Evolutionary conservation across 2,113 vertebrate species (phyloP).

Genomic region (Otus sunia): DNA sequence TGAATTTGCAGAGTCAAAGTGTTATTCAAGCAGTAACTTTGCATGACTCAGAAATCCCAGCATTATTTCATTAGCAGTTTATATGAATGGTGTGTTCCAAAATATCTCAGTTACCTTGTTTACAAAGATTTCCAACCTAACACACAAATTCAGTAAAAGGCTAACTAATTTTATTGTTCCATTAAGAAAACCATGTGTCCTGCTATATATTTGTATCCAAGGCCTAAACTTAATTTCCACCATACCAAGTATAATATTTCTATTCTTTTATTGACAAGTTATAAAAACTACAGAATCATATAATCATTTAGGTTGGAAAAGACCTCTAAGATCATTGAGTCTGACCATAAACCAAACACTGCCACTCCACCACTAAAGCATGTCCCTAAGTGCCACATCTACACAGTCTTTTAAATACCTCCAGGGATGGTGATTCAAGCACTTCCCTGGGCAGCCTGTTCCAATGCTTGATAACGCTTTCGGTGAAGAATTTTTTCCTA

Average conservation of each 20-base stretch:
- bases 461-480: no score
- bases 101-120: background rate
- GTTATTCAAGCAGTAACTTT: background rate
- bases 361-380: no score
- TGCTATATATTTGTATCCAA: background rate
- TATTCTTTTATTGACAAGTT: background rate
- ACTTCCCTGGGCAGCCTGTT: no score
- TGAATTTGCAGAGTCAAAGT: background rate
- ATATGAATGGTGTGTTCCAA: background rate
- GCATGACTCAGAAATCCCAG: background rate
- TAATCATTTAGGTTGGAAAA: no score
- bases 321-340: no score
- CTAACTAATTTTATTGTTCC: background rate
- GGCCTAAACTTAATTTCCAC: background rate
- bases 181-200: background rate
- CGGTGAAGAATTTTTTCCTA: no score
- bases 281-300: background rate
- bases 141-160: background rate
- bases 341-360: no score
- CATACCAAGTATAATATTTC: background rate
- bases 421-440: no score
- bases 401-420: no score
- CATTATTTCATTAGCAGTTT: background rate
- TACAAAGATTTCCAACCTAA: background rate
- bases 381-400: no score